A percentile compares a stretch with the other conserved stretches of the same genome.
phyloP scores from a whole-genome alignment of 2,888 invertebrate genomes.

The Tigriopus californicus region DNA sequence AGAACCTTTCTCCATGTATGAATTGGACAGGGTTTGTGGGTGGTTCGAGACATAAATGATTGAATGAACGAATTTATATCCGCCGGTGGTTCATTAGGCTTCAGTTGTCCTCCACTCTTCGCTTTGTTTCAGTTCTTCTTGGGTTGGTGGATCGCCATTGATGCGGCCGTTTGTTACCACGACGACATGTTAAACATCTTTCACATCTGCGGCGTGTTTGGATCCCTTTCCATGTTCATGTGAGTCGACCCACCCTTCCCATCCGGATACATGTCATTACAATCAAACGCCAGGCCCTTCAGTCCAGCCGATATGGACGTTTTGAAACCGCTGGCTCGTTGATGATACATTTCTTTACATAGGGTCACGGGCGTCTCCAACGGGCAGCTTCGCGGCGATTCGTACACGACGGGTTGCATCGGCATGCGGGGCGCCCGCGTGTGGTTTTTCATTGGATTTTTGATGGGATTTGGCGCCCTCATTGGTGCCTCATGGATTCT shows the following conservation, averaged over 20 bases:
- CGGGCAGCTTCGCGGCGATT: constrained; percentile 69
- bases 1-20: too few relatives aligned
- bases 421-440: constrained; percentile 71
- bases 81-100: too few relatives aligned
- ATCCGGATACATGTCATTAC: too few relatives aligned
- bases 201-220: constrained; percentile 82
- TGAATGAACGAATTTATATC: too few relatives aligned
- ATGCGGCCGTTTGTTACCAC: constrained; percentile 60
- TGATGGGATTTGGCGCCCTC: constrained; percentile 84
- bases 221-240: constrained; percentile 86
- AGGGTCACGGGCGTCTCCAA: constrained; percentile 88
- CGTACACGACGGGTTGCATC: constrained; percentile 61
- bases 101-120: too few relatives aligned
- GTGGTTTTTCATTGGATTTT: constrained; percentile 91
- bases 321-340: too few relatives aligned
- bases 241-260: too few relatives aligned
- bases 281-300: too few relatives aligned
- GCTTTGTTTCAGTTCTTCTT: constrained; percentile 62
- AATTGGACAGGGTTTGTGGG: constrained; percentile 14
- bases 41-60: too few relatives aligned
- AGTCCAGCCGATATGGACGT: too few relatives aligned
- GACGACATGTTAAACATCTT: constrained; percentile 33
- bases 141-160: constrained; percentile 97
- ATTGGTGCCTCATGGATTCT: constrained; percentile 93
- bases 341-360: constrained; percentile 21